Evolutionary conservation across 2,113 vertebrate species (phyloP), one percentile per base, ranked within the genome.

Genomic region (Vidua chalybeata): DNA sequence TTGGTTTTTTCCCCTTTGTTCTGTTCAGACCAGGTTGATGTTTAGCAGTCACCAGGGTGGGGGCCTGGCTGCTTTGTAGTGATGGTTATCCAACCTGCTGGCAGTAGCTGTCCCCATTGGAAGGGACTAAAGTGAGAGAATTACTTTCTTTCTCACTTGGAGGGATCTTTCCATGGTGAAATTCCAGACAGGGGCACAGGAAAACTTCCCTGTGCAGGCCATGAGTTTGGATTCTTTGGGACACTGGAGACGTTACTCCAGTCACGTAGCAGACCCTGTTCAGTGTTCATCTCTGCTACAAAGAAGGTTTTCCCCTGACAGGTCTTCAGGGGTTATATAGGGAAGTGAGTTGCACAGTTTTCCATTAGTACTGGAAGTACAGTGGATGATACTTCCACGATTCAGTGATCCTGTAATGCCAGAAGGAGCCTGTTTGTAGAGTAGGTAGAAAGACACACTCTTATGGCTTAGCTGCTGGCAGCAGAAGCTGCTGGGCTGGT

Each of bases 371-470:
- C 58, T 88, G 71, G 30, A 31, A 55, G 26, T 67, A 6, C 52
- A 63, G 56, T 23, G 6, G 28, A 0, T 27, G 68, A 14, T 41
- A 11, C 4, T 84, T 66, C 19, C 22, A 0, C 4, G 0, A 87
- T 64, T 41, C 43, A 22, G 37, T 69, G 64, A 7, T 33, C 7
- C 51, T 46, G 43, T 54, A 30, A 15, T 79, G 45, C 20, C 37
- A 7, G 26, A 22, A 49, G 56, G 20, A 68, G 54, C 55, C 62
- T 67, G 17, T 20, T 12, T 27, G 63, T 24, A 54, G 46, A 39
- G 37, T 0, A 31, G 85, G 33, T 2, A 58, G 66, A 62, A 58
- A 20, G 52, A 66, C 54, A 22, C 33, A 27, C 15, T 23, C 18
- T 27, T 9, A 2, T 10, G 48, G 72, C 35, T 85, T 68, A 90